phyloP scores from a whole-genome alignment of 2,797 vertebrate genomes.

The Gymnopithys bicolor region DNA sequence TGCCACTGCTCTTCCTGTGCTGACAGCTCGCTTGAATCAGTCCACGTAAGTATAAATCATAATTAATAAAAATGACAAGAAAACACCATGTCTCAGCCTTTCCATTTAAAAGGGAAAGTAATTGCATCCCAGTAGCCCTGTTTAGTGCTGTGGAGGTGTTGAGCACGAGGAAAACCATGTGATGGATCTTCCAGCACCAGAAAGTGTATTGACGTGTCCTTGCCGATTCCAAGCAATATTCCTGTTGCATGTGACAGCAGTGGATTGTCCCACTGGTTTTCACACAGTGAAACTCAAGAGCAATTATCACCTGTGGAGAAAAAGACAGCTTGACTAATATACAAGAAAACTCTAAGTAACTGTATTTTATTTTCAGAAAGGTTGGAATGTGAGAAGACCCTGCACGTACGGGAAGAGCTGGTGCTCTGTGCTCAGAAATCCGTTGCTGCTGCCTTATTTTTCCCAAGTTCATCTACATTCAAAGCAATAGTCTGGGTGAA shows the following conservation, averaged over 20 bases:
- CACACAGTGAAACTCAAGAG: background rate
- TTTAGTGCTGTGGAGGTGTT: background rate
- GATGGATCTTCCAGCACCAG: background rate
- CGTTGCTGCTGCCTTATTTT: background rate
- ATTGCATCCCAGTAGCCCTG: background rate
- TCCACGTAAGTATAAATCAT: background rate
- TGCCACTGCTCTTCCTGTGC: background rate
- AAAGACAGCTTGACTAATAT: background rate
- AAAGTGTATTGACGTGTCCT: background rate
- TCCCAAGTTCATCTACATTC: background rate
- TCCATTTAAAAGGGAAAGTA: background rate
- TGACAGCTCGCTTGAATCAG: background rate
- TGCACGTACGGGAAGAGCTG: background rate
- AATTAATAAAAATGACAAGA: background rate
- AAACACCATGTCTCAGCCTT: background rate
- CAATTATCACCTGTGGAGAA: background rate
- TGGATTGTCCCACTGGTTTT: background rate
- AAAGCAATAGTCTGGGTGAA: background rate
- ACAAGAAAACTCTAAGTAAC: background rate
- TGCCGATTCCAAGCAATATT: fast-evolving
- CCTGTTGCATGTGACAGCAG: fast-evolving
- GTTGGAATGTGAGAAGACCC: background rate
- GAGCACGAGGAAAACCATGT: background rate
- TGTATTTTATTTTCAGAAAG: background rate
- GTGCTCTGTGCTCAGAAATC: fast-evolving